Percentiles rank a stretch among this genome's conserved stretches.
These are phyloP conservation scores for Philaethria dido DNA, from an alignment of 2,888 invertebrate species.

Conservation along the genomic window DNA sequence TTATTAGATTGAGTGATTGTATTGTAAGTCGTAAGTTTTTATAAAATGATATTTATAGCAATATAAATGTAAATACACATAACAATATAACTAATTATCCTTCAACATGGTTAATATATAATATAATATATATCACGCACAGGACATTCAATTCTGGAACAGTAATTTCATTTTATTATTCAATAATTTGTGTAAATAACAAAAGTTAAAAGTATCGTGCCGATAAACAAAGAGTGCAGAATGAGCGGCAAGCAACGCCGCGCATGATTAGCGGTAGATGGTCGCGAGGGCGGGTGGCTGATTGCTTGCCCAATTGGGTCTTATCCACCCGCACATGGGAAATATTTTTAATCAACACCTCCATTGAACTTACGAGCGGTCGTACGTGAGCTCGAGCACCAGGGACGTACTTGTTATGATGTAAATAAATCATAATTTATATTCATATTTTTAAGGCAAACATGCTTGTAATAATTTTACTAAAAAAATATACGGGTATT, in stretches of 20 bases:
- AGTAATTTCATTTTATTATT: no score
- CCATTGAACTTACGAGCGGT: slow-evolving; percentile 85
- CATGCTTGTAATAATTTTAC: background rate
- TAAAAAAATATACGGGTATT: background rate
- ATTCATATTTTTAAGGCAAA: background rate
- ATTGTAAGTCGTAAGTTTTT: background rate
- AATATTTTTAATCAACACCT: slow-evolving; percentile 85
- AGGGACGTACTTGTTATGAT: slow-evolving; percentile 61
- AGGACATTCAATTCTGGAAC: background rate
- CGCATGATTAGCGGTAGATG: slow-evolving; percentile 75
- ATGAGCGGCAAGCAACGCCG: slow-evolving; percentile 11
- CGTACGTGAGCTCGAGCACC: slow-evolving; percentile 77
- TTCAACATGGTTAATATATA: background rate
- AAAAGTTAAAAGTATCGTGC: slow-evolving; percentile 34
- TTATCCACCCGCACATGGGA: slow-evolving; percentile 84
- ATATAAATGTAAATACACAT: background rate
- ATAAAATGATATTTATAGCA: background rate
- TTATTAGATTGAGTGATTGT: no score
- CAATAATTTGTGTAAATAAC: slow-evolving; percentile 24
- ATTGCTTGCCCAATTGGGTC: slow-evolving; percentile 84
- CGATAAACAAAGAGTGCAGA: slow-evolving; percentile 43
- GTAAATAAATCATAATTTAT: slow-evolving; percentile 40
- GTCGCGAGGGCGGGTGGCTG: slow-evolving; percentile 68
- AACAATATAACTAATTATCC: background rate
- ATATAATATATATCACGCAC: no score